These are phyloP conservation scores for Zosterops borbonicus DNA, from an alignment of 2,113 vertebrate species.

Conservation along the genomic window DNA sequence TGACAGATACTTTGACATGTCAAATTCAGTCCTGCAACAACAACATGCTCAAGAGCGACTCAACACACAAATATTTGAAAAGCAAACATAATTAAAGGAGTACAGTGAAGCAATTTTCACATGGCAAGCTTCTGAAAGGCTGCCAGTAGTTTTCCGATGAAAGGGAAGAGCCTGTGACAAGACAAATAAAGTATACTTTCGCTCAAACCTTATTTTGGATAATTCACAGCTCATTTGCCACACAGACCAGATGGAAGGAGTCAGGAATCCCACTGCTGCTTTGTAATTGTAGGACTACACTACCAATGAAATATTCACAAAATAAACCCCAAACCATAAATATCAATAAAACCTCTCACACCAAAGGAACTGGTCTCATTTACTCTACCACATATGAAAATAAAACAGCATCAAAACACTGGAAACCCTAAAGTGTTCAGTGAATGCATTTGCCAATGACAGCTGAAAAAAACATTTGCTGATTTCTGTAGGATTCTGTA, in stretches of 20 bases:
- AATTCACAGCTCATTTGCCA: neutral
- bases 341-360: neutral
- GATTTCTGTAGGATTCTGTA: neutral
- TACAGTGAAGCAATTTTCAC: neutral
- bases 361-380: neutral
- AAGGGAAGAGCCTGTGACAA: neutral
- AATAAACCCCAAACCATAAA: neutral
- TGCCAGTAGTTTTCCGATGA: neutral
- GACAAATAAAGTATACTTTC: neutral
- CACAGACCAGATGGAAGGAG: neutral
- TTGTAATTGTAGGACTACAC: neutral
- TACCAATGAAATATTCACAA: neutral
- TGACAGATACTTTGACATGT: fast-evolving
- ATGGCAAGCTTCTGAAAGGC: neutral
- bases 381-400: neutral
- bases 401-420: neutral
- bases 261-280: neutral
- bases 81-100: neutral
- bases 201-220: neutral
- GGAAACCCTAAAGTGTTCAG: neutral
- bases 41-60: neutral
- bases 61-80: neutral
- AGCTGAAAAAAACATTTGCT: neutral
- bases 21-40: neutral
- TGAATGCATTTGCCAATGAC: neutral